Evolutionary conservation across 1,140 invertebrate species (phyloP).

Genomic region (Phymastichus coffea): DNA sequence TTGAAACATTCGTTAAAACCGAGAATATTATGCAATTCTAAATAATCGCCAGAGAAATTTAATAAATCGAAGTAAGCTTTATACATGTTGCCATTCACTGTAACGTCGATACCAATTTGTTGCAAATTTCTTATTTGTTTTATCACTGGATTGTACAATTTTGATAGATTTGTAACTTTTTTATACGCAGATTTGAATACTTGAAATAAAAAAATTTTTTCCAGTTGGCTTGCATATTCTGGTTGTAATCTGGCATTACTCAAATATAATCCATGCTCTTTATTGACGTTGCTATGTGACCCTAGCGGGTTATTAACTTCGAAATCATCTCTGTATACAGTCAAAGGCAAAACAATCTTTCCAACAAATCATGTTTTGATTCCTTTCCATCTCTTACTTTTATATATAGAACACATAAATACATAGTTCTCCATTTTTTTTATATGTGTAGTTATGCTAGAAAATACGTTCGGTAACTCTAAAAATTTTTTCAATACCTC

Average conservation of each 20-base stretch:
- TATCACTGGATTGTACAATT: no score
- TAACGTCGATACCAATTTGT: slow-evolving; percentile 23
- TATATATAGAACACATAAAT: slow-evolving; percentile 19
- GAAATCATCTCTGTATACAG: slow-evolving; percentile 41
- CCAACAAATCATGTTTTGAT: slow-evolving; percentile 28
- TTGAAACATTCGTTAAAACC: slow-evolving; percentile 13
- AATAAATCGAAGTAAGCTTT: slow-evolving; percentile 25
- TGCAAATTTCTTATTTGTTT: slow-evolving; percentile 28
- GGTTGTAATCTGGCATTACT: slow-evolving; percentile 35
- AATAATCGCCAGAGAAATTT: neutral
- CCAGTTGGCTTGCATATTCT: slow-evolving; percentile 33
- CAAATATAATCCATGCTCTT: slow-evolving; percentile 39
- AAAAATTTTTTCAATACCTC: slow-evolving; percentile 32
- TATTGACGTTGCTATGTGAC: slow-evolving; percentile 35
- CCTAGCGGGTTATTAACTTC: slow-evolving; percentile 43
- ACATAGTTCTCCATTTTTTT: slow-evolving; percentile 20
- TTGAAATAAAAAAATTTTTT: slow-evolving; percentile 42
- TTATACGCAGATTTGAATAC: slow-evolving; percentile 33
- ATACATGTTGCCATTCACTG: neutral
- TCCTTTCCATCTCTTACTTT: slow-evolving; percentile 32
- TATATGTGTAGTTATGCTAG: slow-evolving; percentile 23
- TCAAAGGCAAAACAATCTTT: slow-evolving; percentile 40
- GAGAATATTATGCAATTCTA: slow-evolving; percentile 2
- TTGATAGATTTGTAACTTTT: no score
- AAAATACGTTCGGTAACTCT: slow-evolving; percentile 32